Evolutionary conservation across 2,113 vertebrate genomes (phyloP).

Genomic region (Cyphomyrus discorhynchus): DNA sequence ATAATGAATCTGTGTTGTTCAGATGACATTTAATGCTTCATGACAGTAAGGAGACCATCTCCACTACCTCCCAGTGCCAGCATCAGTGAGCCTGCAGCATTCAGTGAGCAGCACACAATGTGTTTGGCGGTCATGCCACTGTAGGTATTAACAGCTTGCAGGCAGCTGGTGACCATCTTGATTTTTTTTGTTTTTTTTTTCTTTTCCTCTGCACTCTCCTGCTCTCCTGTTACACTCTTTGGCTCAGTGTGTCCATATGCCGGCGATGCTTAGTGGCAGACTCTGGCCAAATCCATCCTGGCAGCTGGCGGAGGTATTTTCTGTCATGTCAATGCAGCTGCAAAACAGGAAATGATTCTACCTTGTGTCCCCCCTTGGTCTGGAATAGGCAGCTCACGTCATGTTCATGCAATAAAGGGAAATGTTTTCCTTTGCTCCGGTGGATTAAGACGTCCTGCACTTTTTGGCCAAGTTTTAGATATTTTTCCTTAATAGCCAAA

Average conservation of each 20-base stretch:
- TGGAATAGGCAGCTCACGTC: neutral
- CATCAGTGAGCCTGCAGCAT: neutral
- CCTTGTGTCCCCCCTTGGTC: neutral
- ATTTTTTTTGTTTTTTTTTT: neutral
- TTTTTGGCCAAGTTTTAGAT: neutral
- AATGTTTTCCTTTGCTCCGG: neutral
- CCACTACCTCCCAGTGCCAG: neutral
- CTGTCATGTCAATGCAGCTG: neutral
- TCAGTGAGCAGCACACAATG: neutral
- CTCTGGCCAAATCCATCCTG: neutral
- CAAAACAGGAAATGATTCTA: neutral
- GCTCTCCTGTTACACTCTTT: neutral
- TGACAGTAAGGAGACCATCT: neutral
- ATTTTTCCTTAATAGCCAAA: neutral
- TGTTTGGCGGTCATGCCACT: neutral
- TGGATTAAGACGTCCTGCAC: neutral
- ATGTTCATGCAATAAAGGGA: neutral
- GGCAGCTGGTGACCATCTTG: neutral
- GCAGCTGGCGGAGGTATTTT: neutral
- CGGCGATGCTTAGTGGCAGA: neutral
- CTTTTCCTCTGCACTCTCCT: neutral
- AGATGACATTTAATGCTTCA: neutral
- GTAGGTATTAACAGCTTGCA: neutral
- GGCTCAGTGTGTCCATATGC: neutral
- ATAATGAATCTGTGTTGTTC: neutral